phyloP scores from a whole-genome alignment of 2,888 invertebrate genomes.

The Heliothis peltigera region DNA sequence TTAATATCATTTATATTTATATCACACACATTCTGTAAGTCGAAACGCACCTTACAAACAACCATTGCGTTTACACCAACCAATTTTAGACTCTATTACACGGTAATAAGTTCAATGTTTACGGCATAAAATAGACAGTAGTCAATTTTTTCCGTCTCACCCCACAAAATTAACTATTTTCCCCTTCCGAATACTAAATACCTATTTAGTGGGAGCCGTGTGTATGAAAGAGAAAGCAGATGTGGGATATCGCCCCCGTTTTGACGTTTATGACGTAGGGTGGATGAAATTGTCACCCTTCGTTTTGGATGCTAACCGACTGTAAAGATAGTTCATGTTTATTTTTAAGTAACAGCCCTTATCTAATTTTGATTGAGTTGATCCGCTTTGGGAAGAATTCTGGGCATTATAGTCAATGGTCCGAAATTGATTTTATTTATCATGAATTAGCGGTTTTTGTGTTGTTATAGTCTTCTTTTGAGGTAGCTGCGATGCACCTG shows the following conservation, averaged over 20 bases:
- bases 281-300: constrained; percentile 70
- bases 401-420: background rate
- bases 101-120: constrained; percentile 32
- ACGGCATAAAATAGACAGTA: constrained; percentile 46
- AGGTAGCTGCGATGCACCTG: no score
- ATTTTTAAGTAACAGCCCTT: constrained; percentile 70
- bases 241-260: constrained; percentile 76
- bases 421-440: background rate
- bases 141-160: constrained; percentile 83
- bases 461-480: no score
- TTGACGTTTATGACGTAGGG: constrained; percentile 78
- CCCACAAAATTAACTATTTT: constrained; percentile 87
- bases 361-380: constrained; percentile 55
- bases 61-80: constrained; percentile 19
- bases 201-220: constrained; percentile 86
- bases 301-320: constrained; percentile 71
- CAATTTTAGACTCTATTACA: constrained; percentile 52
- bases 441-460: no score
- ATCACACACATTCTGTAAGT: constrained; percentile 76
- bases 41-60: constrained; percentile 64
- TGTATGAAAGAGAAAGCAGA: constrained; percentile 70
- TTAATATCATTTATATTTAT: constrained; percentile 77
- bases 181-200: constrained; percentile 89
- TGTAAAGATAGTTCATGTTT: constrained; percentile 83
- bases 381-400: constrained; percentile 30